A percentile compares a stretch with the other conserved stretches of the same genome.
Evolutionary conservation across 2,113 vertebrate species (phyloP).

Genomic region (Hemiscyllium ocellatum): DNA sequence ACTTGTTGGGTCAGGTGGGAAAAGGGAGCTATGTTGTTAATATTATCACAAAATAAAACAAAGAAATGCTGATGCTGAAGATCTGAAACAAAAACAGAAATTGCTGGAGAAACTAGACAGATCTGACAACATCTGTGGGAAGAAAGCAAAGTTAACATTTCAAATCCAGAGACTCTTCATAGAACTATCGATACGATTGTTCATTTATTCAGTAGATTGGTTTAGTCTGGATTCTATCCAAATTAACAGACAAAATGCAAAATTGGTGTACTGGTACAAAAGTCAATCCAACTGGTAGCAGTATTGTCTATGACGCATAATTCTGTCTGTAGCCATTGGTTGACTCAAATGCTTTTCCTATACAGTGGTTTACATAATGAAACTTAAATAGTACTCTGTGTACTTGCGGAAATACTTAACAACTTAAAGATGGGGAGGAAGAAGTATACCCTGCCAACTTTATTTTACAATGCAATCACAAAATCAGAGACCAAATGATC

Average conservation of each 20-base stretch:
- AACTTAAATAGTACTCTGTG: background rate
- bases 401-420: constrained; percentile 18
- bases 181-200: background rate
- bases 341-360: background rate
- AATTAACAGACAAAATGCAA: background rate
- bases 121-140: no score
- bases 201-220: background rate
- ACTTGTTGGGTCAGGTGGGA: background rate
- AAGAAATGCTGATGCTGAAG: no score
- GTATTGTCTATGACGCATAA: background rate
- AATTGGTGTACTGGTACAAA: background rate
- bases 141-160: no score
- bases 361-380: background rate
- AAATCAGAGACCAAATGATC: background rate
- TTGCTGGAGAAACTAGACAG: no score
- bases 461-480: background rate
- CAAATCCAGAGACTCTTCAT: no score
- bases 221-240: background rate
- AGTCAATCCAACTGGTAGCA: background rate
- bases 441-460: background rate
- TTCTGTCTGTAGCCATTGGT: background rate
- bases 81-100: no score
- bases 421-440: background rate
- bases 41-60: background rate
- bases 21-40: background rate